Evolutionary conservation across 2,797 vertebrate species (phyloP).

Genomic region (Clarias pachynema): DNA sequence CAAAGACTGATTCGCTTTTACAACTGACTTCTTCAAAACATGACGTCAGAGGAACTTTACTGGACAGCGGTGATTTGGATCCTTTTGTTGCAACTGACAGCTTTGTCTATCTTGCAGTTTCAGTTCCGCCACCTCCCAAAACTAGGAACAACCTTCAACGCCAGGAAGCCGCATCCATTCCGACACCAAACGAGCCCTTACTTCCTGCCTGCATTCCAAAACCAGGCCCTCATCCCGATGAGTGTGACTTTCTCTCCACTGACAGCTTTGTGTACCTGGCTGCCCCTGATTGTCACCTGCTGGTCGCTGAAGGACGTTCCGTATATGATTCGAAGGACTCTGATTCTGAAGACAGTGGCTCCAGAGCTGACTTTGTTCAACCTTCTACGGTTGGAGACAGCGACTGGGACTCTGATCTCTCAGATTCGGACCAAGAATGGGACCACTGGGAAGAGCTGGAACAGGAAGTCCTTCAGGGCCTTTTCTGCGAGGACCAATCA

Average conservation of each 20-base stretch:
- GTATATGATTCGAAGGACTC: slow-evolving; percentile 74
- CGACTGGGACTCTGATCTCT: slow-evolving; percentile 80
- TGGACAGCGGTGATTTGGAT: slow-evolving; percentile 75
- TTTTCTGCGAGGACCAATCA: slow-evolving; percentile 57
- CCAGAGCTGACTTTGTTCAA: slow-evolving; percentile 70
- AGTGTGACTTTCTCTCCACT: slow-evolving; percentile 79
- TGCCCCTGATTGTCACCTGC: slow-evolving; percentile 76
- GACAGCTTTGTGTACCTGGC: slow-evolving; percentile 83
- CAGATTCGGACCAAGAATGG: slow-evolving; percentile 75
- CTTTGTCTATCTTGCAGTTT: slow-evolving; percentile 81
- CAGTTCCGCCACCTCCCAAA: slow-evolving; percentile 62
- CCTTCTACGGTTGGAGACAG: slow-evolving; percentile 77
- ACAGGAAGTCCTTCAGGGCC: slow-evolving; percentile 66
- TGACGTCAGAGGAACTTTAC: slow-evolving; percentile 63
- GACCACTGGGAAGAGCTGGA: slow-evolving; percentile 73
- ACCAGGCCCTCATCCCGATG: slow-evolving; percentile 68
- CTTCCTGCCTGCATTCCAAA: slow-evolving; percentile 50
- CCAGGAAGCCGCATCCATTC: slow-evolving; percentile 44
- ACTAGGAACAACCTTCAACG: background rate
- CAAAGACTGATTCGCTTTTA: slow-evolving; percentile 66
- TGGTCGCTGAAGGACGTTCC: slow-evolving; percentile 71
- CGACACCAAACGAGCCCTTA: slow-evolving; percentile 53
- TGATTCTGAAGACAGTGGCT: slow-evolving; percentile 78
- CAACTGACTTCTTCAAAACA: slow-evolving; percentile 70
- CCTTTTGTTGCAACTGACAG: slow-evolving; percentile 79